A percentile compares a stretch with the other conserved stretches of the same genome.
Evolutionary conservation across 2,113 vertebrate genomes (phyloP).

Genomic region (Dicaeum eximium): DNA sequence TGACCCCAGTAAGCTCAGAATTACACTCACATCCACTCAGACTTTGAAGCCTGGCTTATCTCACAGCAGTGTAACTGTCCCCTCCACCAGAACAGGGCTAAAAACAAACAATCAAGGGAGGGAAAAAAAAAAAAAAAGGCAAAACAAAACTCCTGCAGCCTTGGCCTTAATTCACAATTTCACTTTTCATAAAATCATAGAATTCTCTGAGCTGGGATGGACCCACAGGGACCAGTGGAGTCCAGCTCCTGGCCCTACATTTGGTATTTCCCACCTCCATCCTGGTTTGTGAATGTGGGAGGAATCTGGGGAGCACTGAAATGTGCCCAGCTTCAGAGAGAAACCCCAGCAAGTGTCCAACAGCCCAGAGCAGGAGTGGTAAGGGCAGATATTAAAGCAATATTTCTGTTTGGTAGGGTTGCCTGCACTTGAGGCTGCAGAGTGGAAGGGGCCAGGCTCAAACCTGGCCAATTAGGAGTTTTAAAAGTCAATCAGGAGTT

Average conservation of each 20-base stretch:
- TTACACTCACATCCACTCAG: slow-evolving; percentile 8
- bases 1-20: not conserved
- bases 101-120: not conserved
- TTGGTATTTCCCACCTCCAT: not conserved
- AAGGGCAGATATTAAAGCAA: not conserved
- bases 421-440: not conserved
- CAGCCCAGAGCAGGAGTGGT: not conserved
- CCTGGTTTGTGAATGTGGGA: fast-evolving
- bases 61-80: not conserved
- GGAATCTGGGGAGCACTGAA: not conserved
- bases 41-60: slow-evolving; percentile 58
- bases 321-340: fast-evolving
- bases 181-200: not conserved
- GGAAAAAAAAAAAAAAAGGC: not conserved
- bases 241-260: not conserved
- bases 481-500: not conserved
- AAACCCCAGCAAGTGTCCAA: not conserved
- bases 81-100: not conserved
- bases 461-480: not conserved
- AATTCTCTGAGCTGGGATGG: not conserved
- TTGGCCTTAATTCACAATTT: not conserved
- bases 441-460: not conserved
- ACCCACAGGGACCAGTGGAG: not conserved
- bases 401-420: not conserved
- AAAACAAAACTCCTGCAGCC: not conserved